A percentile compares a stretch with the other conserved stretches of the same genome.
Evolutionary conservation across 2,797 vertebrate species (phyloP).

Genomic region (Ataeniobius toweri): DNA sequence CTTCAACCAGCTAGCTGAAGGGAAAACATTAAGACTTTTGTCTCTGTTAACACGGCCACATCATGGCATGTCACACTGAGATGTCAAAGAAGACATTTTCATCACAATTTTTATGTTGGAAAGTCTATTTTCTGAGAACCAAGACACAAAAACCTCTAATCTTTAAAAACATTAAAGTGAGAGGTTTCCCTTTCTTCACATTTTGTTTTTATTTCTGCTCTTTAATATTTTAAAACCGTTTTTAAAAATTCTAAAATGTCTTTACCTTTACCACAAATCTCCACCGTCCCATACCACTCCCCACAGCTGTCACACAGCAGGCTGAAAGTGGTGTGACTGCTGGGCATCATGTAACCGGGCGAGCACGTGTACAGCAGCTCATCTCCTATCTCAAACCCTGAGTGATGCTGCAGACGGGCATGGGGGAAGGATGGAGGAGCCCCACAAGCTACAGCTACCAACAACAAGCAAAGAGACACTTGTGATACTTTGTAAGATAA

Average conservation of each 20-base stretch:
- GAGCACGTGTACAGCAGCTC: slow-evolving; percentile 90
- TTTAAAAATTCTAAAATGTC: slow-evolving; percentile 15
- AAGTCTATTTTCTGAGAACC: slow-evolving; percentile 55
- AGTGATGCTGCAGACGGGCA: slow-evolving; percentile 85
- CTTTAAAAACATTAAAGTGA: slow-evolving; percentile 25
- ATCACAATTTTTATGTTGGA: slow-evolving; percentile 63
- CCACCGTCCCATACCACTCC: slow-evolving; percentile 93
- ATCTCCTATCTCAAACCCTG: slow-evolving; percentile 89
- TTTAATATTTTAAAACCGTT: not conserved
- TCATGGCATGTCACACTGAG: slow-evolving; percentile 67
- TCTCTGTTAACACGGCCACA: slow-evolving; percentile 37
- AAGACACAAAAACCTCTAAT: slow-evolving; percentile 42
- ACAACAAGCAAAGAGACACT: slow-evolving; percentile 22
- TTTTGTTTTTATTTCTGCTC: not conserved
- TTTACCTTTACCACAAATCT: slow-evolving; percentile 91
- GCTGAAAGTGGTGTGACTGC: slow-evolving; percentile 84
- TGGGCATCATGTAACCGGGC: slow-evolving; percentile 83
- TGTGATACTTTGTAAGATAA: not conserved
- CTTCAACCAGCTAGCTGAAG: slow-evolving; percentile 9
- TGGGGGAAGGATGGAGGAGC: slow-evolving; percentile 91
- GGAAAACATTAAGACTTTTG: slow-evolving; percentile 21
- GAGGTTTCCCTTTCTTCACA: not conserved
- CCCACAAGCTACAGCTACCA: slow-evolving; percentile 87
- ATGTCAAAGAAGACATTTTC: slow-evolving; percentile 63
- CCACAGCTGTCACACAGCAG: slow-evolving; percentile 94